A percentile compares a stretch with the other conserved stretches of the same genome.
Evolutionary conservation across 2,797 vertebrate genomes (phyloP).

Genomic region (Varecia variegata): DNA sequence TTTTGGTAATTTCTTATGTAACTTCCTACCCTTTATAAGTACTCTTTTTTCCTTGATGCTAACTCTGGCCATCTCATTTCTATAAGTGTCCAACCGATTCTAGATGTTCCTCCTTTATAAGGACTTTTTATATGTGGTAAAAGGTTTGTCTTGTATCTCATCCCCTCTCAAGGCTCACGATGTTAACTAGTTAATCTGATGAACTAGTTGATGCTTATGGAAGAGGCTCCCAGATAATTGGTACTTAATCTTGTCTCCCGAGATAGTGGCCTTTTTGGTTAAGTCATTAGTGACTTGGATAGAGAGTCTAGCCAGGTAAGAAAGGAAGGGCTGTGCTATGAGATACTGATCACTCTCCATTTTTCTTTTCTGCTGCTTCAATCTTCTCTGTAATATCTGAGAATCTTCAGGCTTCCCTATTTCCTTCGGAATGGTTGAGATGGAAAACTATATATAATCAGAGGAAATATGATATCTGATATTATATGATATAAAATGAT

Average conservation of each 20-base stretch:
- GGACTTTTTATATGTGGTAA: not conserved
- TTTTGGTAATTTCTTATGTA: not conserved
- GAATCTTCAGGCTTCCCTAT: not conserved
- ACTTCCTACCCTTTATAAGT: not conserved
- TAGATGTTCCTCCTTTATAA: not conserved
- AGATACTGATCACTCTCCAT: not conserved
- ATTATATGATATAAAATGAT: not conserved
- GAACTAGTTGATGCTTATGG: not conserved
- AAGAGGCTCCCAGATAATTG: not conserved
- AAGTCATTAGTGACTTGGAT: not conserved
- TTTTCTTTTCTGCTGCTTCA: not conserved
- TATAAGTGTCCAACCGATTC: not conserved
- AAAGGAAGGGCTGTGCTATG: not conserved
- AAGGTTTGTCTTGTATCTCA: not conserved
- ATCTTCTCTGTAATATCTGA: not conserved
- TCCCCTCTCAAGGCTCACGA: not conserved
- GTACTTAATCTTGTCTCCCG: not conserved
- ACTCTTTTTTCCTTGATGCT: not conserved
- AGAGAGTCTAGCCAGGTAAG: not conserved
- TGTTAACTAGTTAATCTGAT: not conserved
- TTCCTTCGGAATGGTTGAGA: conserved; percentile 16
- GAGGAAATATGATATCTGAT: not conserved
- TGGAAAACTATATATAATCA: not conserved
- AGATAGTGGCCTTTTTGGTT: not conserved
- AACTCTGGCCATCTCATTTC: not conserved